These are phyloP conservation scores for Neosilurus hyrtlii DNA, from an alignment of 2,797 vertebrate species.

Conservation along the genomic window DNA sequence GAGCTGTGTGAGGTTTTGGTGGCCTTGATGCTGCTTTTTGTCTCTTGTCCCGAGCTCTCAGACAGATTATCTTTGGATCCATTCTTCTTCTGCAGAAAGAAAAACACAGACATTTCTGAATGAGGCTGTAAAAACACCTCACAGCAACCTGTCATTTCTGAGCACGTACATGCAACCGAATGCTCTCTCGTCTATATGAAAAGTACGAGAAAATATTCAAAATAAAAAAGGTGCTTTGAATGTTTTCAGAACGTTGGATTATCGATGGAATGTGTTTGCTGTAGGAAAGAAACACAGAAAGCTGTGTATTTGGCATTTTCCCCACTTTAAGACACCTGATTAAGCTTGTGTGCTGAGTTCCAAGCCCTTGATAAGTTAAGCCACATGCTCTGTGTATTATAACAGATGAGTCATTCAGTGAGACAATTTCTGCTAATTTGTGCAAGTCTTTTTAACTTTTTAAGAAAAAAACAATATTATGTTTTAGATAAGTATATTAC, in stretches of 20 bases:
- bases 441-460: too few species aligned
- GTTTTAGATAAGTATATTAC: too few species aligned
- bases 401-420: not conserved
- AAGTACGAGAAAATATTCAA: not conserved
- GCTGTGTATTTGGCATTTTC: not conserved
- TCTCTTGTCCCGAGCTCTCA: slow-evolving; percentile 66
- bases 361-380: not conserved
- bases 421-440: not conserved
- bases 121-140: slow-evolving; percentile 21
- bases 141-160: not conserved
- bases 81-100: slow-evolving; percentile 69
- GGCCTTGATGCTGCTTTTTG: slow-evolving; percentile 71
- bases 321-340: not conserved
- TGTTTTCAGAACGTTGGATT: not conserved
- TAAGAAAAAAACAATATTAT: too few species aligned
- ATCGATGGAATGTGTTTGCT: not conserved
- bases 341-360: not conserved
- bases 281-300: not conserved
- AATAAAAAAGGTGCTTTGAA: not conserved
- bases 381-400: not conserved
- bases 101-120: slow-evolving; percentile 7
- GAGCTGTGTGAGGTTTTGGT: slow-evolving; percentile 71
- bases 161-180: not conserved
- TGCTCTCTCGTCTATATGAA: not conserved
- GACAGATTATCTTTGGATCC: slow-evolving; percentile 80